These are phyloP conservation scores for Popillia japonica DNA, from an alignment of 1,140 invertebrate genomes.

Conservation along the genomic window DNA sequence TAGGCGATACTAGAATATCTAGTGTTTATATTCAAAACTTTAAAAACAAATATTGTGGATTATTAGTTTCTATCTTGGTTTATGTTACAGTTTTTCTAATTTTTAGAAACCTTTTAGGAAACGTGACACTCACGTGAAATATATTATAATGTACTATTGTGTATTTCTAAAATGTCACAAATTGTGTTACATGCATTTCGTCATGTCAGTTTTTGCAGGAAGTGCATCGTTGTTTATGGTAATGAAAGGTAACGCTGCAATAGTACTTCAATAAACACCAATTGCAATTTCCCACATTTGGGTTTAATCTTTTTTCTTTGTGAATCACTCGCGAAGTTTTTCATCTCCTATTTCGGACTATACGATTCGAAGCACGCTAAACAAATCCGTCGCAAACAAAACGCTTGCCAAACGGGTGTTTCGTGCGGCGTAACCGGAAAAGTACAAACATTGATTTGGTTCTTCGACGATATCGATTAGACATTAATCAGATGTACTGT, in stretches of 20 bases:
- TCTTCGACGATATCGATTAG: slow-evolving; percentile 31
- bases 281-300: not conserved
- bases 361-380: slow-evolving; percentile 12
- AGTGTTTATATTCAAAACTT: no score
- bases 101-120: no score
- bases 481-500: slow-evolving; percentile 25
- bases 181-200: no score
- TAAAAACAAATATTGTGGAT: no score
- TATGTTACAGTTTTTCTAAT: no score
- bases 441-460: slow-evolving; percentile 35
- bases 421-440: slow-evolving; percentile 30
- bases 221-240: no score
- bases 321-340: not conserved
- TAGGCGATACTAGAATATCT: no score
- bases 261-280: not conserved
- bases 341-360: not conserved
- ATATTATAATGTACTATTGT: no score
- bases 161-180: no score
- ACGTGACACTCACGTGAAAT: no score
- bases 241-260: not conserved
- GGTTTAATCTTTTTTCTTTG: not conserved
- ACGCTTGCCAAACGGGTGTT: slow-evolving; percentile 3
- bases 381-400: slow-evolving; percentile 27
- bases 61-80: no score
- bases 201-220: no score